These are phyloP conservation scores for Lophius piscatorius DNA, from an alignment of 2,113 vertebrate genomes.

Conservation along the genomic window DNA sequence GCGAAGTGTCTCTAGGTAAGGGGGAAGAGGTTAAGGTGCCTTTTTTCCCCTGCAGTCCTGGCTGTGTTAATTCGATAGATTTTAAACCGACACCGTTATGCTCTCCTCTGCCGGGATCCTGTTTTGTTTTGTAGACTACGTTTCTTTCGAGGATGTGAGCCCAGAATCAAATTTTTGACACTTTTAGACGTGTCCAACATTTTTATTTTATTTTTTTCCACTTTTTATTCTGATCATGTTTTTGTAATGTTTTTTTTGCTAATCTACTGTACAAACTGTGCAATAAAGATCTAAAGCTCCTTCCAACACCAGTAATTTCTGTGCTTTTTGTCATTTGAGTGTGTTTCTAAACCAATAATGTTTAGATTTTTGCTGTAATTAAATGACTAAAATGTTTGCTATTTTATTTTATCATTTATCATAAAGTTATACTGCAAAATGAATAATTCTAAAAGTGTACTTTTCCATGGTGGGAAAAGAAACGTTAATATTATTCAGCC, in stretches of 20 bases:
- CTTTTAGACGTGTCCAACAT: too few relatives aligned
- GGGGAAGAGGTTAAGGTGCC: constrained; percentile 56
- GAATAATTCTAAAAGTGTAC: too few relatives aligned
- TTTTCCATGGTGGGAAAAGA: too few relatives aligned
- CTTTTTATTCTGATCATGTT: constrained; percentile 23
- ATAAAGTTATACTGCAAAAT: too few relatives aligned
- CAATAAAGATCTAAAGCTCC: constrained; percentile 58
- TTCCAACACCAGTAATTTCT: neutral
- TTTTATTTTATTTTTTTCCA: too few relatives aligned
- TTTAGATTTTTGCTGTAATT: too few relatives aligned
- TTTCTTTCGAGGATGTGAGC: neutral
- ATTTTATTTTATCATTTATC: too few relatives aligned
- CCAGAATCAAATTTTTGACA: neutral
- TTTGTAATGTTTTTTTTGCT: constrained; percentile 37
- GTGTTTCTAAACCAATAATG: too few relatives aligned
- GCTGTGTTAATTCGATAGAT: constrained; percentile 47
- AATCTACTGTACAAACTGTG: constrained; percentile 61
- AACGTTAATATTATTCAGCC: too few relatives aligned
- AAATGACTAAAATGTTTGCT: too few relatives aligned
- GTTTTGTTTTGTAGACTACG: neutral
- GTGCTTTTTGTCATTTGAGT: neutral
- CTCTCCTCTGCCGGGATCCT: constrained; percentile 1
- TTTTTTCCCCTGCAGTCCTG: constrained; percentile 45
- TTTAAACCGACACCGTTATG: constrained; percentile 19
- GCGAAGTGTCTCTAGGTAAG: constrained; percentile 37